Evolutionary conservation across 2,797 vertebrate species (phyloP).

Genomic region (Spea hammondii): DNA sequence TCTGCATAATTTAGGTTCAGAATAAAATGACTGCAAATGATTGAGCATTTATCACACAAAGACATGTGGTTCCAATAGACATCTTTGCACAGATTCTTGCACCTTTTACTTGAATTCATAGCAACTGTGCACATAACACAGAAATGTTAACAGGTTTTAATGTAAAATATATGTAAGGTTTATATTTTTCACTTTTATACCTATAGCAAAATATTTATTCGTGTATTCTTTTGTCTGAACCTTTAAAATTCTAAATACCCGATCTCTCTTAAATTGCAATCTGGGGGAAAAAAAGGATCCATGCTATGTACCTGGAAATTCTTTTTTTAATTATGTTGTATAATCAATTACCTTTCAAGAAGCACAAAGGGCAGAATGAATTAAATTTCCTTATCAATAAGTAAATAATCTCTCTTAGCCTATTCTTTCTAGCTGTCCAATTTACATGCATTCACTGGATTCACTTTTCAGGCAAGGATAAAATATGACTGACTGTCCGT

Average conservation of each 20-base stretch:
- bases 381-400: constrained; percentile 47
- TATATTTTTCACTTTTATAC: constrained; percentile 29
- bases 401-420: constrained; percentile 48
- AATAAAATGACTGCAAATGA: no score
- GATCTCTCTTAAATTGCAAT: constrained; percentile 38
- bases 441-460: constrained; percentile 42
- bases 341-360: constrained; percentile 51
- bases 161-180: constrained; percentile 28
- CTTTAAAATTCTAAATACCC: constrained; percentile 25
- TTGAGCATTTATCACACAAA: no score
- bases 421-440: constrained; percentile 42
- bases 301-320: constrained; percentile 41
- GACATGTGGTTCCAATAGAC: no score
- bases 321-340: constrained; percentile 46
- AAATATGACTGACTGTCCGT: constrained; percentile 36
- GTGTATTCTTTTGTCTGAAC: constrained; percentile 28
- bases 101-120: not conserved
- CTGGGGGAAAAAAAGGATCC: constrained; percentile 22
- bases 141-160: constrained; percentile 20
- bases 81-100: no score
- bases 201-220: constrained; percentile 17
- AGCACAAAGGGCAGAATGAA: constrained; percentile 48
- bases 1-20: no score
- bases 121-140: not conserved
- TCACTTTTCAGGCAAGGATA: constrained; percentile 30